Conservation (phyloP, 2,888 invertebrate species). For the Cantharis rustica region DNA sequence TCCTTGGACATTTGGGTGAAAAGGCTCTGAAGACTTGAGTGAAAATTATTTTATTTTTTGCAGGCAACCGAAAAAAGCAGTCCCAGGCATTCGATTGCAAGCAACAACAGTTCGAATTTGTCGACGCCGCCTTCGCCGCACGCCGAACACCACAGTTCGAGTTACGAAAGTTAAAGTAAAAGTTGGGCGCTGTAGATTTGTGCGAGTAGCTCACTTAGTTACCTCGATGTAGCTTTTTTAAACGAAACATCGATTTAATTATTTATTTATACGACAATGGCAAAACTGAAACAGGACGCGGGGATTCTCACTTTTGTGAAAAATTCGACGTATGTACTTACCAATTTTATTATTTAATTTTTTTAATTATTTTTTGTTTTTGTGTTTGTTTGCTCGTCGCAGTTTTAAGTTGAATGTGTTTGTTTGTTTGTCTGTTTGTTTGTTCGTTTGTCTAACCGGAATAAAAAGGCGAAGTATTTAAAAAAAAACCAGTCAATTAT, state of each 20-base stretch:
- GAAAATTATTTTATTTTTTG: not conserved
- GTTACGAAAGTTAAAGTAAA: constrained; percentile 64
- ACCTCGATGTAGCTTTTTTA: constrained; percentile 28
- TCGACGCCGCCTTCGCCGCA: constrained; percentile 74
- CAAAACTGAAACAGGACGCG: not conserved
- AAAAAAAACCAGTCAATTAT: not conserved
- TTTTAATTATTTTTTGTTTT: not conserved
- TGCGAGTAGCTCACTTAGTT: constrained; percentile 22
- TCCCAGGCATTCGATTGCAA: constrained; percentile 73
- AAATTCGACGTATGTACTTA: not conserved
- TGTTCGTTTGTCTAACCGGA: not conserved
- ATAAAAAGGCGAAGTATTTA: not conserved
- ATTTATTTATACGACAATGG: constrained; percentile 4
- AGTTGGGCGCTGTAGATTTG: not conserved
- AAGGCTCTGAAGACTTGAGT: too few relatives aligned
- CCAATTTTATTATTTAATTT: not conserved
- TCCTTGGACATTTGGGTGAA: too few relatives aligned
- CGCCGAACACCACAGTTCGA: constrained; percentile 68
- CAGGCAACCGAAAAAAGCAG: constrained; percentile 58
- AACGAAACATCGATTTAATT: constrained; percentile 3
- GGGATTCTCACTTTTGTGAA: not conserved
- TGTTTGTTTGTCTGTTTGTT: not conserved
- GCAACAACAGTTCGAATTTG: constrained; percentile 75
- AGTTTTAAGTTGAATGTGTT: not conserved
- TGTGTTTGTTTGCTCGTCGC: not conserved